Evolutionary conservation across 2,797 vertebrate species (phyloP).

Genomic region (Pangasius krempfi): DNA sequence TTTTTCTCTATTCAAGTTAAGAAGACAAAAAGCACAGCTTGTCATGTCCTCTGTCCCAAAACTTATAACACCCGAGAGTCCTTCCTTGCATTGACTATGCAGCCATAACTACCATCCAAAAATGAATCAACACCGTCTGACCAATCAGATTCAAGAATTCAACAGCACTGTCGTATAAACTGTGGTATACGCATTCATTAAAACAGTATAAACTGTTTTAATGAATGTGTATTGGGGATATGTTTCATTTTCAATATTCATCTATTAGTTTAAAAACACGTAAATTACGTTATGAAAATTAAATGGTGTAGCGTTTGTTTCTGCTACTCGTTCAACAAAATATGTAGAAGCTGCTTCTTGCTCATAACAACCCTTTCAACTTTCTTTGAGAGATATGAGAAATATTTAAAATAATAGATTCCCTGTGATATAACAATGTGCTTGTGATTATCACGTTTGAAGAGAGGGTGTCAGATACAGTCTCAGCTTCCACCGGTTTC

Average conservation of each 20-base stretch:
- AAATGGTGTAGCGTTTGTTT: background rate
- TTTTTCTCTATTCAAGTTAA: background rate
- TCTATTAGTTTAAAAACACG: background rate
- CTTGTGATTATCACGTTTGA: background rate
- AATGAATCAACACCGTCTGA: background rate
- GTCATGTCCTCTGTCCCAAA: background rate
- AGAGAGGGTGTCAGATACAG: conserved; percentile 4
- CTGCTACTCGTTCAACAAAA: background rate
- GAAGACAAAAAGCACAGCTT: background rate
- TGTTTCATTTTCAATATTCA: background rate
- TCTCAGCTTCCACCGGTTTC: background rate
- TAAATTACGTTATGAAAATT: background rate
- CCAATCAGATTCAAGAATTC: background rate
- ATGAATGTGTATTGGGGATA: background rate
- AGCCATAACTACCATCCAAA: background rate
- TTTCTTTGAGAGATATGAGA: background rate
- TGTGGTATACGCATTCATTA: too few species aligned
- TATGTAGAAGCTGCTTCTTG: background rate
- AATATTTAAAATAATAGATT: background rate
- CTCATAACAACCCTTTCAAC: background rate
- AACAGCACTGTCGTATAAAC: background rate
- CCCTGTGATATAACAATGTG: background rate
- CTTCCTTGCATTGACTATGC: background rate
- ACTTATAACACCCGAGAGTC: background rate
- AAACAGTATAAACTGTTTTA: background rate